Percentiles rank a stretch among this genome's conserved stretches.
Evolutionary conservation across 1,140 invertebrate genomes (phyloP).

Genomic region (Drosophila rufa): DNA sequence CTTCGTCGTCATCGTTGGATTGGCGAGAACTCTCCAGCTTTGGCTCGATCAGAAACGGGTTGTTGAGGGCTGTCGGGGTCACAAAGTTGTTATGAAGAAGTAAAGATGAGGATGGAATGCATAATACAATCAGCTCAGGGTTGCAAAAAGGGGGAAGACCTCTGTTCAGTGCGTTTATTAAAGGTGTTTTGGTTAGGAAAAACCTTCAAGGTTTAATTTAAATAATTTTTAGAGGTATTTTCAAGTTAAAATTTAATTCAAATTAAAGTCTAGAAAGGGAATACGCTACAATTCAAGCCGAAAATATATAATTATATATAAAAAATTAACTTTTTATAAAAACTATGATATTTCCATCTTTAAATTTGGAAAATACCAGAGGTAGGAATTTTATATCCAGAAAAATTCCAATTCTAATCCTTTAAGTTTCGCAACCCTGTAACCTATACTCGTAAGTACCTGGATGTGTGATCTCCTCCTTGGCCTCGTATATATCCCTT

Average conservation of each 20-base stretch:
- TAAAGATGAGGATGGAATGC: constrained; percentile 12
- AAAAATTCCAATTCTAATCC: too few relatives aligned
- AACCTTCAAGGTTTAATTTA: background rate
- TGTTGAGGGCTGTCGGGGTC: constrained; percentile 11
- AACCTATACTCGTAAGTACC: constrained; percentile 7
- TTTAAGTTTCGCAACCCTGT: too few relatives aligned
- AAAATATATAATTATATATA: too few relatives aligned
- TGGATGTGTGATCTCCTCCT: constrained; percentile 11
- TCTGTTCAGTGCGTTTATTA: background rate
- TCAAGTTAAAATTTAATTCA: background rate
- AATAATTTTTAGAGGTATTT: background rate
- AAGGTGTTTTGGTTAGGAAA: too few relatives aligned
- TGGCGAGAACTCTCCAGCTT: constrained; percentile 4
- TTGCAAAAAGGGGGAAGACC: background rate
- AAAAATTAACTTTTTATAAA: too few relatives aligned
- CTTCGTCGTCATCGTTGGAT: too few relatives aligned
- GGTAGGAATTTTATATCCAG: too few relatives aligned
- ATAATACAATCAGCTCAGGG: constrained; percentile 22
- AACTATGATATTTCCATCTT: too few relatives aligned
- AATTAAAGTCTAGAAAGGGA: background rate
- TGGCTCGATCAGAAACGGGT: constrained; percentile 33
- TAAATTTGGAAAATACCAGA: too few relatives aligned
- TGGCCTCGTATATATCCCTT: too few relatives aligned
- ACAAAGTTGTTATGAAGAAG: constrained; percentile 13
- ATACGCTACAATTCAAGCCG: too few relatives aligned